phyloP scores from a whole-genome alignment of 35 echinoderm and acorn worm genomes.

The Ophioderma brevispina region DNA sequence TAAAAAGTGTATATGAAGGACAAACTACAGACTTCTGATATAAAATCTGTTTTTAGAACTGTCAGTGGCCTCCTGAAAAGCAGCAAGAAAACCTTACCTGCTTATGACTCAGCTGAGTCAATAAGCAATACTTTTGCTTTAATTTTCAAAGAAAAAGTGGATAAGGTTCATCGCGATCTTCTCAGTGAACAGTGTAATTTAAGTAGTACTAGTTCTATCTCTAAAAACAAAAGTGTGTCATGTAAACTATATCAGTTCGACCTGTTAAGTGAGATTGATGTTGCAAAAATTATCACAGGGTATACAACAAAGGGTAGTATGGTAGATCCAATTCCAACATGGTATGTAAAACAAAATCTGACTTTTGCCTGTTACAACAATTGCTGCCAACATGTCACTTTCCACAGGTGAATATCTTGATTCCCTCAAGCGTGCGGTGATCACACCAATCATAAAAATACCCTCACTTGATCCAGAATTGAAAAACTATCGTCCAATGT shows the following conservation, averaged over 20 bases:
- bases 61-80: background rate
- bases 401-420: slow-evolving; percentile 10
- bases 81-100: background rate
- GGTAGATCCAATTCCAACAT: slow-evolving; percentile 27
- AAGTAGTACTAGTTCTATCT: background rate
- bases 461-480: slow-evolving; percentile 11
- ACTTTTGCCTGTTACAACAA: slow-evolving; percentile 25
- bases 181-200: background rate
- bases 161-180: background rate
- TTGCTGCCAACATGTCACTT: slow-evolving; percentile 35
- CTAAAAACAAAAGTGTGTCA: background rate
- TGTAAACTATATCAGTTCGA: slow-evolving; percentile 5
- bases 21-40: background rate
- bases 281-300: slow-evolving; percentile 21
- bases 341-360: slow-evolving; percentile 24
- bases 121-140: background rate
- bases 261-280: slow-evolving; percentile 2
- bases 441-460: slow-evolving; percentile 54
- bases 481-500: slow-evolving; percentile 46
- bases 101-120: background rate
- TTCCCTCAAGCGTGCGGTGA: slow-evolving; percentile 13
- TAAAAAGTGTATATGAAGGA: background rate
- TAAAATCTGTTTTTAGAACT: background rate
- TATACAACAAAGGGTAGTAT: slow-evolving; percentile 20
- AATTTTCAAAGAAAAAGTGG: slow-evolving; percentile 16